Base-by-base conservation (phyloP, 2,888 invertebrate genomes). In the Rhamnusium bicolor region DNA sequence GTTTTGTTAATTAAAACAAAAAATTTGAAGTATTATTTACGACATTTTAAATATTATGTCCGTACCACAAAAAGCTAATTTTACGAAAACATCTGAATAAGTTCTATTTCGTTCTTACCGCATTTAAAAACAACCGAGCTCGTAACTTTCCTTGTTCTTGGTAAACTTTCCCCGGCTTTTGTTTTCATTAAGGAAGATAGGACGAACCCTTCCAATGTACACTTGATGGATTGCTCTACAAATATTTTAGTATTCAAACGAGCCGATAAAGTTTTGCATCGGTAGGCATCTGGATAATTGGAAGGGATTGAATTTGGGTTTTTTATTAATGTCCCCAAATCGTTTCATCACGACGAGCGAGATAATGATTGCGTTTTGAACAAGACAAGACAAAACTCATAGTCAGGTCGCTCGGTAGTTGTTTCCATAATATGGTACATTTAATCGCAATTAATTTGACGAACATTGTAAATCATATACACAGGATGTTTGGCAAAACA, bases 171-270 rank as follows among this genome's bases (percentile, higher is more conserved):
- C 21, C 65, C 71, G 72, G 72, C 76, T 80, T 79, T 81, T 80
- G 81, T 81, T 82, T 80, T 76, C 77, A 68, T 69, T 72, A 74
- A 74, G 67, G 62, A 60, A 60, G 60, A 53, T 56, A 62, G 56
- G 62, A 65, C 72, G 78, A 73, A 76, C 67, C 72, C 76, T 77
- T 79, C 76, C 76, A 69, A 73, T 75, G 78, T 79, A 71, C 81
- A 81, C 83, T 85, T 85, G 85, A 85, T 85, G 82, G 85, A 85
- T 85, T 84, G 84, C 84, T 84, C 80, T 81, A 82, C 85, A 85
- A 85, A 85, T 85, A 85, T 85, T 85, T 85, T 85, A 85, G 84
- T 83, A 84, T 85, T 85, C 84, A 84, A 84, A 83, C 82, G 82
- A 81, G 76, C 81, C 81, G 83, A 81, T 83, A 81, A 84, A 85